Evolutionary conservation across 1,140 invertebrate species (phyloP).

Genomic region (Adelges cooleyi): DNA sequence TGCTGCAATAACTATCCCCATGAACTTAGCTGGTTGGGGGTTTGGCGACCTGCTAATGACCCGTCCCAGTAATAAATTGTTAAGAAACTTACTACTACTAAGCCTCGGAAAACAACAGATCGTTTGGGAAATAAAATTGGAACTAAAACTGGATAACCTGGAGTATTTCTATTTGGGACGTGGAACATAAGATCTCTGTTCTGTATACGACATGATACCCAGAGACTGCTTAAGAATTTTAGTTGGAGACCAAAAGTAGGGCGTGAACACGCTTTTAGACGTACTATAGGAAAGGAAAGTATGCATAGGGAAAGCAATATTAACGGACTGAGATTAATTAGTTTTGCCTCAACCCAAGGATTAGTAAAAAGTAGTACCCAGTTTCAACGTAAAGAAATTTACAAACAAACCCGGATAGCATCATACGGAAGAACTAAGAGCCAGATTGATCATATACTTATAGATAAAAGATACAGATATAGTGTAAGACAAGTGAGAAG

Average conservation of each 20-base stretch:
- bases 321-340: slow-evolving; percentile 31
- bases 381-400: slow-evolving; percentile 32
- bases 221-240: slow-evolving; percentile 28
- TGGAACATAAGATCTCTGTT: slow-evolving; percentile 32
- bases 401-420: slow-evolving; percentile 32
- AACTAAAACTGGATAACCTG: not conserved
- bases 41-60: not conserved
- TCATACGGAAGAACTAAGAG: slow-evolving; percentile 30
- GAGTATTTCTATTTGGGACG: slow-evolving; percentile 25
- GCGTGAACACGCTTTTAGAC: slow-evolving; percentile 21
- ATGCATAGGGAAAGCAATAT: slow-evolving; percentile 32
- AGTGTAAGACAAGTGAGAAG: slow-evolving; percentile 26
- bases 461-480: slow-evolving; percentile 23
- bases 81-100: not conserved
- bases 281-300: slow-evolving; percentile 36
- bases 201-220: slow-evolving; percentile 13
- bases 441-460: slow-evolving; percentile 32
- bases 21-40: too few relatives aligned
- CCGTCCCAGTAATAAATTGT: not conserved
- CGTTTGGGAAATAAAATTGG: not conserved
- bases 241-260: slow-evolving; percentile 31
- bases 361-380: slow-evolving; percentile 31
- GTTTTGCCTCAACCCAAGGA: slow-evolving; percentile 30
- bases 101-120: not conserved
- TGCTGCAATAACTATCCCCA: too few relatives aligned